Percentiles rank a stretch among this genome's conserved stretches.
Conservation (phyloP, 2,797 vertebrate genomes). For the Sardinella longiceps region DNA sequence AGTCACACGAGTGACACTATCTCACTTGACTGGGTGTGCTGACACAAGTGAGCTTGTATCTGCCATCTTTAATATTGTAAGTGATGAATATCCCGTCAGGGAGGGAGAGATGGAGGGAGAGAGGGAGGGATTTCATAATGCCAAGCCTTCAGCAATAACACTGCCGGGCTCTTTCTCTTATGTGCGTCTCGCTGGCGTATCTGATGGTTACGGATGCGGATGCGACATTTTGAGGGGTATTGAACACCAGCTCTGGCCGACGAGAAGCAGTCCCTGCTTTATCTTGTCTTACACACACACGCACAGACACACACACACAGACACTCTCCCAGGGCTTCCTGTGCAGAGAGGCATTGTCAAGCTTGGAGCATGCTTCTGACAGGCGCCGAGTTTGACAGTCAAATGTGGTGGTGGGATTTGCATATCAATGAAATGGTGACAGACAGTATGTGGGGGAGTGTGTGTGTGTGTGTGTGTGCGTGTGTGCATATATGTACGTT, state of each 20-base stretch:
- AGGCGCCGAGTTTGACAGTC: neutral
- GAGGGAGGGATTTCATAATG: neutral
- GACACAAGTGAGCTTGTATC: slow-evolving; percentile 8
- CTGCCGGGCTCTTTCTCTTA: neutral
- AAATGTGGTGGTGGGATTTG: slow-evolving; percentile 44
- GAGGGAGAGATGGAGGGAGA: neutral
- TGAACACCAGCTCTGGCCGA: neutral
- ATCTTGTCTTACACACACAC: neutral
- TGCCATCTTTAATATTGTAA: slow-evolving; percentile 24
- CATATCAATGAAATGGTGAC: slow-evolving; percentile 52
- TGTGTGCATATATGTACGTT: neutral
- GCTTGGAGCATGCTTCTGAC: neutral
- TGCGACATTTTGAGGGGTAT: neutral
- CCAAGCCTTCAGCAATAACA: neutral
- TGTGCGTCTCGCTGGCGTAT: neutral
- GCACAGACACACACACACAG: neutral
- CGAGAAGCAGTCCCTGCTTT: neutral
- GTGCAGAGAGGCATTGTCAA: neutral
- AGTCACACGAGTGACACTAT: slow-evolving; percentile 7
- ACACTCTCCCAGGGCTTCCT: neutral
- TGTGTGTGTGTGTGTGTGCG: neutral
- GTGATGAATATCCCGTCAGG: neutral
- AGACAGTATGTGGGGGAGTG: slow-evolving; percentile 20
- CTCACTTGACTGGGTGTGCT: neutral
- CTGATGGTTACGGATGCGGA: neutral